Evolutionary conservation across 1,140 invertebrate species (phyloP).

Genomic region (Lepidurus packardi): DNA sequence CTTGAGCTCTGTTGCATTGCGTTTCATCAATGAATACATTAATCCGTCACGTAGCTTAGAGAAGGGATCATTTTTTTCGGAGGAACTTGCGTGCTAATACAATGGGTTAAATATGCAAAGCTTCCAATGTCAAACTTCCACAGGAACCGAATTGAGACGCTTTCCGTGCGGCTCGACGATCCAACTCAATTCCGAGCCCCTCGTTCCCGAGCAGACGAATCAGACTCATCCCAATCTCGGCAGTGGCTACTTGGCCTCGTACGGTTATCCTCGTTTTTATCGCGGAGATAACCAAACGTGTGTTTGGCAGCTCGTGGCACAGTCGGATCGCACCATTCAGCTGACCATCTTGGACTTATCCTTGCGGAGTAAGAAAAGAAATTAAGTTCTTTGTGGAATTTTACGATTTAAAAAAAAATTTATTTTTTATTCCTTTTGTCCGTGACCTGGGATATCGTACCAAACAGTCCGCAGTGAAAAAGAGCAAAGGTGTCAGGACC

Average conservation of each 20-base stretch:
- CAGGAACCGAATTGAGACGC: not conserved
- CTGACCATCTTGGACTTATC: conserved; percentile 31
- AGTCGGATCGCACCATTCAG: conserved; percentile 24
- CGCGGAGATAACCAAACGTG: conserved; percentile 28
- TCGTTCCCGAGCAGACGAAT: not conserved
- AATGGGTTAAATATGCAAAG: not conserved
- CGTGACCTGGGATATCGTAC: not conserved
- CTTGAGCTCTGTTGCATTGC: no score
- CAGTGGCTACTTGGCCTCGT: conserved; percentile 28
- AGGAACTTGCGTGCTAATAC: not conserved
- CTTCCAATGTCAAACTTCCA: not conserved
- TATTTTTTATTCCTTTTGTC: not conserved
- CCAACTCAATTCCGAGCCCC: not conserved
- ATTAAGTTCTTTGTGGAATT: not conserved
- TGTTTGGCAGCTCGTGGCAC: conserved; percentile 23
- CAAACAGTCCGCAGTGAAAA: not conserved
- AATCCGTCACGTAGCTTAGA: no score
- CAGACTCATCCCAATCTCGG: not conserved
- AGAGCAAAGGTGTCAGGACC: conserved; percentile 27
- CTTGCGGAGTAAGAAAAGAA: conserved; percentile 27
- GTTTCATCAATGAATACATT: no score
- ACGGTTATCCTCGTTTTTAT: conserved; percentile 28
- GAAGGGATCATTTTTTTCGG: no score
- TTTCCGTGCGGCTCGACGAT: not conserved
- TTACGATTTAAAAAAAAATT: not conserved